These are phyloP conservation scores for Halcyon chelicuti DNA, from an alignment of 2,797 vertebrate species.

Conservation along the genomic window DNA sequence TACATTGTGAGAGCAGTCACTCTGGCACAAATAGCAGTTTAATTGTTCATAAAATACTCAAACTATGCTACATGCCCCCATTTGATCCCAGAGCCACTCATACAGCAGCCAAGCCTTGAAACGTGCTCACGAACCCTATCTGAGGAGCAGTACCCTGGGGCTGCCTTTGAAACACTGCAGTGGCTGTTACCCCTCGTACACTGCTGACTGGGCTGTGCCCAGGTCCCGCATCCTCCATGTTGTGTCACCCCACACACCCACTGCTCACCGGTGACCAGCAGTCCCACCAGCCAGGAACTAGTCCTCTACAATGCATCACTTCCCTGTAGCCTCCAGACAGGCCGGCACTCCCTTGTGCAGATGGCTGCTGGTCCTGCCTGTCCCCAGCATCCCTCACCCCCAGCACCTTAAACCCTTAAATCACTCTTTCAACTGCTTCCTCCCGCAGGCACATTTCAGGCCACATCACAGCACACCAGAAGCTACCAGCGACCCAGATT, in stretches of 20 bases:
- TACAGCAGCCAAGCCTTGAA: not conserved
- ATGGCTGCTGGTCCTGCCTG: not conserved
- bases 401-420: not conserved
- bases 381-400: not conserved
- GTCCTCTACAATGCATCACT: not conserved
- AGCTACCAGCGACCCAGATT: not conserved
- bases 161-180: not conserved
- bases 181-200: accelerated
- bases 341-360: accelerated
- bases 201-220: not conserved
- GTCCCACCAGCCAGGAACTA: not conserved
- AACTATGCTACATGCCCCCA: not conserved
- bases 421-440: not conserved
- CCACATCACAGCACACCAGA: not conserved
- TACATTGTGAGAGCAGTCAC: not conserved
- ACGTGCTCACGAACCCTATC: not conserved
- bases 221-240: accelerated
- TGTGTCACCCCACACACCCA: accelerated
- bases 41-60: not conserved
- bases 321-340: not conserved
- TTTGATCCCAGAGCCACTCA: not conserved
- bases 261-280: not conserved
- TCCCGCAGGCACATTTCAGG: not conserved
- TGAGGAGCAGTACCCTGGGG: not conserved
- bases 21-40: not conserved